A percentile compares a stretch with the other conserved stretches of the same genome.
phyloP scores from a whole-genome alignment of 2,797 vertebrate species.

The Rhincodon typus region DNA sequence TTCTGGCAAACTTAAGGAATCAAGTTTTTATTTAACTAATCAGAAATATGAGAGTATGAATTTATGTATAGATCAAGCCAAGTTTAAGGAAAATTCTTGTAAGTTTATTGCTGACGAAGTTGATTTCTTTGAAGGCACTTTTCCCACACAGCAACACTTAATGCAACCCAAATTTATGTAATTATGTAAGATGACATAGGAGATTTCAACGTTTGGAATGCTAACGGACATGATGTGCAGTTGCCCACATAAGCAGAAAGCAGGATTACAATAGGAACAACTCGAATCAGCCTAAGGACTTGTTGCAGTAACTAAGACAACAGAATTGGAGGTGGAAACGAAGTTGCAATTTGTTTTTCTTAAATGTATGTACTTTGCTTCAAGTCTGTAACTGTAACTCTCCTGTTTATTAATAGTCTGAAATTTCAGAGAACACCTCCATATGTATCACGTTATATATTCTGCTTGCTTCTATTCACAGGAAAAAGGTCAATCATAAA shows the following conservation, averaged over 20 bases:
- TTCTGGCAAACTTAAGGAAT: not conserved
- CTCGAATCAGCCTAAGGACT: too few relatives aligned
- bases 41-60: not conserved
- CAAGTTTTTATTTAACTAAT: not conserved
- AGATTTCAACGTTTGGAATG: not conserved
- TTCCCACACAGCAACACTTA: not conserved
- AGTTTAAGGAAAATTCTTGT: not conserved
- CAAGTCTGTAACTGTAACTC: not conserved
- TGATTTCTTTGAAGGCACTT: not conserved
- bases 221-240: not conserved
- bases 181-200: not conserved
- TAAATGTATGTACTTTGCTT: not conserved
- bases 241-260: not conserved
- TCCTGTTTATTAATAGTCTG: too few relatives aligned
- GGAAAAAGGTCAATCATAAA: too few relatives aligned
- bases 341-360: not conserved
- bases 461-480: too few relatives aligned
- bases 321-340: not conserved
- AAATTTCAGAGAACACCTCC: too few relatives aligned
- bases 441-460: too few relatives aligned
- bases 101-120: not conserved
- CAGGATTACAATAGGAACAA: not conserved
- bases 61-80: not conserved
- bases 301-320: too few relatives aligned
- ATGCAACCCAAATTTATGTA: not conserved